Evolutionary conservation across 2,113 vertebrate species (phyloP), one percentile per base, ranked within the genome.

Genomic region (Tinamus guttatus): DNA sequence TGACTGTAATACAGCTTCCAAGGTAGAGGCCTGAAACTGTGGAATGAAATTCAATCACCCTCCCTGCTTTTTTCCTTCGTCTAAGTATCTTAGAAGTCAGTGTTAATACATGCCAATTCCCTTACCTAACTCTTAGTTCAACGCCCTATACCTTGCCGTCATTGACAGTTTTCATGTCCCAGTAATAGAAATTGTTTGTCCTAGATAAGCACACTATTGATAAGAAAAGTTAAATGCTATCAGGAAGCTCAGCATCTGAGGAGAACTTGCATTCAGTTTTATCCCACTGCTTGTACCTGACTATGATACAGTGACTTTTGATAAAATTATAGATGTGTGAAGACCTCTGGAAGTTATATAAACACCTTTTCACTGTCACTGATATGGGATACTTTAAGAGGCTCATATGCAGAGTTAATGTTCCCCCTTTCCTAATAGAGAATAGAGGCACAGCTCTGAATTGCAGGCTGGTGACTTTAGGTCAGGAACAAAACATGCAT

Each of bases 11-110:
- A 15, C 5, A n/a, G 75, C 43, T 32, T 43, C 25, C 30, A 16
- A 7, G 59, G 1, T 0, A 24, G 58, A 54, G 21, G 13, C 59
- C 21, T 45, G 60, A 21, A 59, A 3, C 2, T n/a, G 27, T 24
- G 69, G 79, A 30, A 2, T 78, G 64, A 27, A 59, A 67, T 70
- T 74, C 65, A 59, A 0, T n/a, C 65, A 2, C 20, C 30, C 28
- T 58, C 54, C 30, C 0, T 2, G 14, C 4, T 64, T 88, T 30
- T 74, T 27, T 78, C 43, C 28, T 32, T 58, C 52, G 68, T 0
- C n/a, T 21, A 2, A 52, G 56, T 56, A 0, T 21, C 0, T 0
- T 1, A 1, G 69, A 67, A 52, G 38, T 45, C 30, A 3, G 0
- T 30, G 36, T 27, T 20, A 49, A 16, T 25, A 58, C 34, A 4